phyloP scores from a whole-genome alignment of 2,888 invertebrate species.

The Caenorhabditis sinica region DNA sequence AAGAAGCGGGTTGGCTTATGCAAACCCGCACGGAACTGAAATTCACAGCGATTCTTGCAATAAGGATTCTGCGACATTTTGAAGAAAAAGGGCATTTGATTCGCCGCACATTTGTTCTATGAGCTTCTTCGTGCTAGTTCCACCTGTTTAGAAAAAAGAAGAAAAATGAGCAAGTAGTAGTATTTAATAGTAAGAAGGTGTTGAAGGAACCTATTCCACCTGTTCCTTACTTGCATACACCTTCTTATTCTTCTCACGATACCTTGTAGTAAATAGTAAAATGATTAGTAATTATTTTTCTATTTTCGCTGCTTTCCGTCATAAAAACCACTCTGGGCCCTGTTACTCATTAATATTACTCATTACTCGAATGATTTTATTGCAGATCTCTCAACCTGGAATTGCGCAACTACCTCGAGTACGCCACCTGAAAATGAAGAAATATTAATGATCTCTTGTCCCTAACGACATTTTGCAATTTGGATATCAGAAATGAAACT shows the following conservation, averaged over 20 bases:
- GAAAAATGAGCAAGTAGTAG: slow-evolving; percentile 13
- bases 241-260: slow-evolving; percentile 19
- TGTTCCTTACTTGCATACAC: slow-evolving; percentile 5
- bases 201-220: slow-evolving; percentile 5
- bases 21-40: too few relatives aligned
- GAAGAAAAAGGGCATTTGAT: background rate
- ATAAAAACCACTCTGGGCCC: too few relatives aligned
- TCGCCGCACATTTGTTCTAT: slow-evolving; percentile 30
- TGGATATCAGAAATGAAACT: slow-evolving; percentile 21
- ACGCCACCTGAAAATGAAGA: slow-evolving; percentile 49
- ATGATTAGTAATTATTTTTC: slow-evolving; percentile 32
- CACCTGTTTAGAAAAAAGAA: slow-evolving; percentile 25
- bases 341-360: background rate
- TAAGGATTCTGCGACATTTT: slow-evolving; percentile 19
- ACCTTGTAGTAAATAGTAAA: slow-evolving; percentile 26
- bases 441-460: slow-evolving; percentile 4
- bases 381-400: slow-evolving; percentile 63
- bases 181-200: slow-evolving; percentile 6
- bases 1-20: too few relatives aligned
- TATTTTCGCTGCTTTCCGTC: background rate
- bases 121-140: slow-evolving; percentile 7
- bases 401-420: slow-evolving; percentile 54
- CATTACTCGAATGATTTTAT: background rate
- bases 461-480: background rate
- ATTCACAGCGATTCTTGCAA: too few relatives aligned